Evolutionary conservation across 1,140 invertebrate species (phyloP), one percentile per base, ranked within the genome.

Genomic region (Rhyacophila brunnea): DNA sequence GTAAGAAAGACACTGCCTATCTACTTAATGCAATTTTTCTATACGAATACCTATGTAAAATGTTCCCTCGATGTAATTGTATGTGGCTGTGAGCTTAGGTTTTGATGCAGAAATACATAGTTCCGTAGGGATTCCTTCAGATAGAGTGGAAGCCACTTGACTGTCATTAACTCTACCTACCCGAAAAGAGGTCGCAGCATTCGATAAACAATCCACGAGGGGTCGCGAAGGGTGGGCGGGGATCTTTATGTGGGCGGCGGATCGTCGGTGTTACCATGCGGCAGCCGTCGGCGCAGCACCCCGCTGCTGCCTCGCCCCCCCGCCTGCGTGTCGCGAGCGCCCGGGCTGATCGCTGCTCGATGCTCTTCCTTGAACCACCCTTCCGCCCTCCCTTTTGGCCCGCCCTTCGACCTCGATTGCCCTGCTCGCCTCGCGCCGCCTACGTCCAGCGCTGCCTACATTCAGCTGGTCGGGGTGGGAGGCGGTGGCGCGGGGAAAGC

Each of bases 321-420:
- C 72, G 77, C 78, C 73, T 72, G 75, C 71, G 75, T 67, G 67
- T 58, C 66, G 49, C 58, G 62, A 56, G 72, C 71, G 54, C 63
- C 65, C 61, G 43, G 43, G 43, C 43, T 28, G 23, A 28, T 28
- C 23, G 23, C 23, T 28, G 23, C 23, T 28, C 23, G 43, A n/a
- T 45, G 43, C 43, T 45, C 43, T 45, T 45, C 43, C 43, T 15
- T 17, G 43, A 28, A 28, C 23, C 23, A 28, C 23, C 23, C 23
- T 28, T 28, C 23, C 23, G 23, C 46, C 60, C 66, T 65, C 68
- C 64, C 68, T 64, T 65, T 68, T 68, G 68, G 64, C 70, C 67
- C 74, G 69, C 66, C 68, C 64, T 67, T 64, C 64, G 67, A 66
- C 64, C 66, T 67, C 67, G 64, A 50, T 53, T 66, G 54, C 61